Conservation (phyloP, 2,797 vertebrate species). For the Emys orbicularis region DNA sequence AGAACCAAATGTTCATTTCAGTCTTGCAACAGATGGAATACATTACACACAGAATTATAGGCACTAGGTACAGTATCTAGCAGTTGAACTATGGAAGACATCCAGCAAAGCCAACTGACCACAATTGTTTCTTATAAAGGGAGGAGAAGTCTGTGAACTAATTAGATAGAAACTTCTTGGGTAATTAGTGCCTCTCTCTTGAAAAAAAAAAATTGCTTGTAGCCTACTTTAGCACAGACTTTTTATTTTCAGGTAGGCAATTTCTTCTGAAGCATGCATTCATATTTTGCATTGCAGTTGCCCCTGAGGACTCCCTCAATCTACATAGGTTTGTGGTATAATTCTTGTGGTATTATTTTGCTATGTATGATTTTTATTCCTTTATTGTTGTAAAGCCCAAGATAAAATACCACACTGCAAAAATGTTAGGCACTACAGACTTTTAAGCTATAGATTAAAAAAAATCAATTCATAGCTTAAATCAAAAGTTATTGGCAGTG, state of each 20-base stretch:
- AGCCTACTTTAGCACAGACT: neutral
- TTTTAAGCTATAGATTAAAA: neutral
- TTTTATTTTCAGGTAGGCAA: neutral
- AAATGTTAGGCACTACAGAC: neutral
- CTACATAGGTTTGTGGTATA: neutral
- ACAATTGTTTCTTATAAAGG: neutral
- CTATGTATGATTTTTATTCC: neutral
- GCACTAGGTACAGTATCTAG: constrained; percentile 56
- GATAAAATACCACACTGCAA: neutral
- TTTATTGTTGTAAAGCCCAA: neutral
- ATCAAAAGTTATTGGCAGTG: neutral
- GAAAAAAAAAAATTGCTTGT: neutral
- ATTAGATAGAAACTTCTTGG: constrained; percentile 20
- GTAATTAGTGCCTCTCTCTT: neutral
- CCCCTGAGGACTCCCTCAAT: neutral
- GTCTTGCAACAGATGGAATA: constrained; percentile 73
- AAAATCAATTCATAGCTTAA: neutral
- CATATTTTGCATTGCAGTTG: neutral
- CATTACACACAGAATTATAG: constrained; percentile 59
- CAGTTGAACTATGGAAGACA: constrained; percentile 51
- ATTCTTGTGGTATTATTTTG: neutral
- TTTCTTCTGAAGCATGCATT: neutral
- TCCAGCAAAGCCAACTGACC: constrained; percentile 40
- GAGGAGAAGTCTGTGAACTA: neutral
- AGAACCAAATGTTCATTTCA: constrained; percentile 74